Percentiles rank a stretch among this genome's conserved stretches.
Conservation (phyloP, 2,113 vertebrate genomes). For the Centropus bengalensis region DNA sequence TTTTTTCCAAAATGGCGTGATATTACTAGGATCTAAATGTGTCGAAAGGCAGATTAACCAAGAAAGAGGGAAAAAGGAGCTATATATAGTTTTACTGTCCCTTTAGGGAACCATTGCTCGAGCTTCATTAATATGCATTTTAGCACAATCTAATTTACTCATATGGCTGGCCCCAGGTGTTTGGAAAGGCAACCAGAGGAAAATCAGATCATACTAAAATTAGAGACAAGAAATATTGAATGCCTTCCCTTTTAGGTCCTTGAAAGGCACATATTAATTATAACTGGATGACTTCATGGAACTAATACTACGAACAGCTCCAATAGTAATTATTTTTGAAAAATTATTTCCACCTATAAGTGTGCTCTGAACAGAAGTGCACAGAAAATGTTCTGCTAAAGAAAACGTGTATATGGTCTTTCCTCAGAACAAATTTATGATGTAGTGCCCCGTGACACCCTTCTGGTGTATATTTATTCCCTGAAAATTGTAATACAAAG, state of each 20-base stretch:
- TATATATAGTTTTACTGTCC: conserved; percentile 69
- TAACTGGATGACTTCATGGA: conserved; percentile 64
- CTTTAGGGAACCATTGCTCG: conserved; percentile 66
- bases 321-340: conserved; percentile 58
- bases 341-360: conserved; percentile 10
- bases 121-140: conserved; percentile 79
- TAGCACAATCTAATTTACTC: conserved; percentile 78
- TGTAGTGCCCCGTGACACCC: neutral
- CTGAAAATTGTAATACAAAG: neutral
- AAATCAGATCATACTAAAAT: conserved; percentile 76
- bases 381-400: neutral
- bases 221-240: conserved; percentile 70
- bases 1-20: neutral
- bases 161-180: conserved; percentile 74
- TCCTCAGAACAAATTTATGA: neutral
- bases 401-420: neutral
- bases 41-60: conserved; percentile 57
- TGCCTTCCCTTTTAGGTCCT: conserved; percentile 67
- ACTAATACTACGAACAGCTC: conserved; percentile 22
- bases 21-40: conserved; percentile 42
- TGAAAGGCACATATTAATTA: conserved; percentile 75
- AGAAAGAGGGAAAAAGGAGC: neutral
- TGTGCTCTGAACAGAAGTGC: conserved; percentile 18
- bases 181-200: conserved; percentile 72
- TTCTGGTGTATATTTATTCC: neutral